A percentile compares a stretch with the other conserved stretches of the same genome.
These are phyloP conservation scores for Paracyclopina nana DNA, from an alignment of 1,140 invertebrate genomes.

Conservation along the genomic window DNA sequence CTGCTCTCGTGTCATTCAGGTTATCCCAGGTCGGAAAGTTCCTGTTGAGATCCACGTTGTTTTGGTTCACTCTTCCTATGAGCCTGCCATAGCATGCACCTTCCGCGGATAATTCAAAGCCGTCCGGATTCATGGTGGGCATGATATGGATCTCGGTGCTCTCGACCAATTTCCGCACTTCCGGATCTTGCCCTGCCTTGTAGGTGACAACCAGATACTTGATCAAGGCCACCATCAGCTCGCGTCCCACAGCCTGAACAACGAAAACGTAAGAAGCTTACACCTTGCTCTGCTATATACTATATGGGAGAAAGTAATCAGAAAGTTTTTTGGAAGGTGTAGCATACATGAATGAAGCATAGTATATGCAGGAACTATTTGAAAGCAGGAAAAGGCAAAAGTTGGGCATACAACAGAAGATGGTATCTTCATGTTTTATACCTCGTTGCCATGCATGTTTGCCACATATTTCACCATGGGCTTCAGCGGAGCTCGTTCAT, in stretches of 20 bases:
- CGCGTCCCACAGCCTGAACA: slow-evolving; percentile 56
- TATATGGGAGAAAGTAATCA: no score
- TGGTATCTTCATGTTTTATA: no score
- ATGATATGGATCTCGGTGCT: slow-evolving; percentile 66
- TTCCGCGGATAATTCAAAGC: slow-evolving; percentile 53
- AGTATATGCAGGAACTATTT: no score
- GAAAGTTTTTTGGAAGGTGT: no score
- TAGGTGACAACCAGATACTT: slow-evolving; percentile 53
- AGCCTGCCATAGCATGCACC: slow-evolving; percentile 39
- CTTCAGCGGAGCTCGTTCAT: neutral
- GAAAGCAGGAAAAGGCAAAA: no score
- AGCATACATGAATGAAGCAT: no score
- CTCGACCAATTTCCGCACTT: slow-evolving; percentile 43
- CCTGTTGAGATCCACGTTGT: slow-evolving; percentile 64
- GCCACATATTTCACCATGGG: slow-evolving; percentile 72
- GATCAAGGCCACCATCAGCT: slow-evolving; percentile 52
- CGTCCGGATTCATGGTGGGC: slow-evolving; percentile 75
- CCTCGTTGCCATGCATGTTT: slow-evolving; percentile 83
- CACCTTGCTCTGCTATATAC: no score
- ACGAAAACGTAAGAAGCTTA: no score
- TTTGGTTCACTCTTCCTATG: slow-evolving; percentile 53
- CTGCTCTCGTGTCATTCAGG: slow-evolving; percentile 43
- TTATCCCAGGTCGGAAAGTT: slow-evolving; percentile 68
- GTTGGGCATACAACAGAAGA: no score
- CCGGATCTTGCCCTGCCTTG: slow-evolving; percentile 33